Conservation (phyloP, 2,888 invertebrate species). For the Cheilosia vernalis region DNA sequence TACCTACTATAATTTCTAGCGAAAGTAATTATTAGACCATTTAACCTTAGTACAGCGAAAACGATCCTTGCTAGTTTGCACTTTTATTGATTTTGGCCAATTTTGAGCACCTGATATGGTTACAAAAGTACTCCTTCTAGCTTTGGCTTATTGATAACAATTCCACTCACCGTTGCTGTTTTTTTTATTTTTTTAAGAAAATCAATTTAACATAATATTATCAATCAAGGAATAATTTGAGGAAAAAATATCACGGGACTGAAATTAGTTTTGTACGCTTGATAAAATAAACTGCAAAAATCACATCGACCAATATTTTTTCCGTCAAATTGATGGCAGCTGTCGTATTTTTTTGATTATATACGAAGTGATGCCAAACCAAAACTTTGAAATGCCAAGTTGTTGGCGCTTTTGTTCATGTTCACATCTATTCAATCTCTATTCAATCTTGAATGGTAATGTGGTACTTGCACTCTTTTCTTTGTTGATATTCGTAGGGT, state of each 20-base stretch:
- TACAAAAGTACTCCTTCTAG: neutral
- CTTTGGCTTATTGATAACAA: neutral
- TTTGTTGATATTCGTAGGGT: too few species aligned
- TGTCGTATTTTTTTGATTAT: slow-evolving; percentile 26
- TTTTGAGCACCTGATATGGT: slow-evolving; percentile 21
- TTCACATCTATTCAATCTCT: too few species aligned
- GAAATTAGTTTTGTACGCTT: slow-evolving; percentile 25
- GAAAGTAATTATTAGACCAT: slow-evolving; percentile 17
- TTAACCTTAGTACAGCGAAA: slow-evolving; percentile 1
- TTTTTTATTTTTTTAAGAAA: slow-evolving; percentile 2
- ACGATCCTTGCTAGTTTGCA: slow-evolving; percentile 18
- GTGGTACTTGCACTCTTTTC: too few species aligned
- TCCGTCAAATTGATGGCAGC: slow-evolving; percentile 43
- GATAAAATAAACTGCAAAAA: slow-evolving; percentile 44
- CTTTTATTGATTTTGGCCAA: slow-evolving; percentile 56
- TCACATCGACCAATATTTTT: slow-evolving; percentile 29
- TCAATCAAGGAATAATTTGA: slow-evolving; percentile 6
- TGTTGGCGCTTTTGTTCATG: too few species aligned
- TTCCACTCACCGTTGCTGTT: slow-evolving; percentile 42
- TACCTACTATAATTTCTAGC: neutral
- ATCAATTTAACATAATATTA: slow-evolving; percentile 44
- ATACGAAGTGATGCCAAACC: slow-evolving; percentile 34
- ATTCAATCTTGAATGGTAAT: too few species aligned
- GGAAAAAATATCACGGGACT: slow-evolving; percentile 20
- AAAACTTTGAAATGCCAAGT: neutral